phyloP scores from a whole-genome alignment of 1,140 invertebrate genomes.

The Drosophila tani region DNA sequence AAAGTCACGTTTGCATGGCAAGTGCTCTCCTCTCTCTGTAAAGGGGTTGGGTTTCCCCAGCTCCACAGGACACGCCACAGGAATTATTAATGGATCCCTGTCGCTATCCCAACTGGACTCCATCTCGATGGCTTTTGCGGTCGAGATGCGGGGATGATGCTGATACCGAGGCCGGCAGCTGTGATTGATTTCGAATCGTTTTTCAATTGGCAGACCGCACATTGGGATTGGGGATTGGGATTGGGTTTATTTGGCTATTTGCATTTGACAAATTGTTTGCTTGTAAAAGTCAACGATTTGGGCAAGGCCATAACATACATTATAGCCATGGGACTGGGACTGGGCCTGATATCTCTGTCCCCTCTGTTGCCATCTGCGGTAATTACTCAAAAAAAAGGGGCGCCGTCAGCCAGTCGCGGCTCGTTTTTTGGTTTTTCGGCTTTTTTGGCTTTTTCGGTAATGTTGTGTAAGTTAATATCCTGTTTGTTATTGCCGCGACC shows the following conservation, averaged over 20 bases:
- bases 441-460: slow-evolving; percentile 43
- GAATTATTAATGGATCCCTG: slow-evolving; percentile 80
- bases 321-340: not conserved
- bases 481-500: slow-evolving; percentile 78
- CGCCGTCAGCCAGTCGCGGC: slow-evolving; percentile 16
- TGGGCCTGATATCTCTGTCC: slow-evolving; percentile 7
- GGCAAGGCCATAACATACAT: slow-evolving; percentile 55
- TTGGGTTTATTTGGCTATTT: slow-evolving; percentile 80
- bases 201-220: slow-evolving; percentile 78
- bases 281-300: slow-evolving; percentile 73
- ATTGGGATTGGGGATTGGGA: not conserved
- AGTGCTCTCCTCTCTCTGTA: slow-evolving; percentile 20
- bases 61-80: slow-evolving; percentile 74
- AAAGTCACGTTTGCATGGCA: slow-evolving; percentile 76
- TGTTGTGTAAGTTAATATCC: slow-evolving; percentile 82
- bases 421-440: slow-evolving; percentile 8
- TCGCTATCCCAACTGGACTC: slow-evolving; percentile 34
- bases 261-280: slow-evolving; percentile 84
- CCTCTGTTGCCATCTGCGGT: slow-evolving; percentile 36
- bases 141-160: slow-evolving; percentile 3
- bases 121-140: slow-evolving; percentile 40
- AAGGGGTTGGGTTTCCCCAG: not conserved
- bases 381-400: slow-evolving; percentile 68
- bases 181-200: slow-evolving; percentile 85
- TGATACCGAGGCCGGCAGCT: slow-evolving; percentile 46